Percentiles rank a stretch among this genome's conserved stretches.
phyloP scores from a whole-genome alignment of 2,888 invertebrate species.

The Hirtodrosophila confusa region DNA sequence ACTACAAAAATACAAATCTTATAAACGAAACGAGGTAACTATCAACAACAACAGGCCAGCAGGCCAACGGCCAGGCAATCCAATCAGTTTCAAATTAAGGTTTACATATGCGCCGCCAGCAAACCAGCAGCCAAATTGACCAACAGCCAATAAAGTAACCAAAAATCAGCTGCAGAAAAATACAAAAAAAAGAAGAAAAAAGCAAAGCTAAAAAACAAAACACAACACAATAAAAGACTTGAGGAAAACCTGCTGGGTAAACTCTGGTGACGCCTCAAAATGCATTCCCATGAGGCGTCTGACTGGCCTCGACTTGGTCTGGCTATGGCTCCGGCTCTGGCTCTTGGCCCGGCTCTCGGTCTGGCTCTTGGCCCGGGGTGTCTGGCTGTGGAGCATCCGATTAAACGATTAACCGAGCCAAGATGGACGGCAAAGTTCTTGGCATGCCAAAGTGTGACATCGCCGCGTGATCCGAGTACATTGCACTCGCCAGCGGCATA shows the following conservation, averaged over 20 bases:
- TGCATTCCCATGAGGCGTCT: conserved; percentile 60
- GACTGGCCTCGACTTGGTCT: conserved; percentile 34
- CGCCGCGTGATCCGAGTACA: conserved; percentile 71
- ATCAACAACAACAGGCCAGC: conserved; percentile 9
- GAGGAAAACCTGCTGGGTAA: conserved; percentile 59
- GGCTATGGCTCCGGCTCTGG: conserved; percentile 4
- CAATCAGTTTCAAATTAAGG: conserved; percentile 77
- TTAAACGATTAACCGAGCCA: conserved; percentile 24
- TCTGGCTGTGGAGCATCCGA: conserved; percentile 18
- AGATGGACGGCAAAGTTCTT: conserved; percentile 53
- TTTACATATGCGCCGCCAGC: conserved; percentile 69
- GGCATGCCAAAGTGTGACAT: conserved; percentile 73
- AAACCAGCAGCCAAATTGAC: conserved; percentile 57
- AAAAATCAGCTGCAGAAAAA: conserved; percentile 26
- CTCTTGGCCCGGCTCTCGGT: no score
- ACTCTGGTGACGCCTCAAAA: conserved; percentile 62
- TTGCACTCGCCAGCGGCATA: conserved; percentile 55
- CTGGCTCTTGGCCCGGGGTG: no score
- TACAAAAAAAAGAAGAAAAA: conserved; percentile 19
- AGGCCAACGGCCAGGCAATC: conserved; percentile 60
- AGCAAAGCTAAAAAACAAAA: conserved; percentile 12
- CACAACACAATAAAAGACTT: conserved; percentile 9
- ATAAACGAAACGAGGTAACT: conserved; percentile 43
- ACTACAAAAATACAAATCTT: conserved; percentile 23
- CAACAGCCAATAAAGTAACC: conserved; percentile 62